Evolutionary conservation across 2,113 vertebrate species (phyloP), one percentile per base, ranked within the genome.

Genomic region (Pitta sordida): DNA sequence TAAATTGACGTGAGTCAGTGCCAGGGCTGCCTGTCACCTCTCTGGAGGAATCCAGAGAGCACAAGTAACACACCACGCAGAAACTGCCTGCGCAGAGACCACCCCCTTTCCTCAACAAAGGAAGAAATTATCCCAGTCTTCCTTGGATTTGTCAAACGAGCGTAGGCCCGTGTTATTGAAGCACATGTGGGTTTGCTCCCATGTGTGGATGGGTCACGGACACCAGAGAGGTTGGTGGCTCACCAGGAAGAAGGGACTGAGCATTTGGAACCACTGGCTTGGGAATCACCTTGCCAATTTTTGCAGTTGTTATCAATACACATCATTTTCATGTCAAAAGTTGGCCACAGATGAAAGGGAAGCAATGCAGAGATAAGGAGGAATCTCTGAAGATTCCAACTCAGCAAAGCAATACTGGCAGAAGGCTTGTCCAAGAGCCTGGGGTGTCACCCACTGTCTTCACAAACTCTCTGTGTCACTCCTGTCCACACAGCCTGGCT

Each of bases 71-170:
- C 56, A 95, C 70, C 95, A 85, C n/a, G 10, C 79, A 93, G 58
- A 59, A 71, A 65, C 77, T 70, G 73, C n/a, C 92, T 94, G 81
- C 56, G 1, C 46, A 91, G 74, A 89, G 85, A 87, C 74, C 88
- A 82, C 75, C 90, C 85, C 64, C 85, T 46, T 76, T 12, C 69
- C 30, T 56, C 71, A 91, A 91, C 82, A 93, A 90, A 94, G 68
- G 83, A 19, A 73, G 70, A 27, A 60, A 91, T 70, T 0, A 91
- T 77, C 71, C 90, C 78, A 75, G 24, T 71, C 75, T 68, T 59
- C 85, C 36, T 74, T 53, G n/a, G 56, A 82, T 71, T 39, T 75
- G 88, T 93, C 91, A 95, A 87, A 93, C 15, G 74, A 94, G 70
- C 1, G 24, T 79, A 60, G 79, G 92, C 79, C 84, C 11, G 10